These are phyloP conservation scores for Orchestes rusci DNA, from an alignment of 2,888 invertebrate species.

Conservation along the genomic window DNA sequence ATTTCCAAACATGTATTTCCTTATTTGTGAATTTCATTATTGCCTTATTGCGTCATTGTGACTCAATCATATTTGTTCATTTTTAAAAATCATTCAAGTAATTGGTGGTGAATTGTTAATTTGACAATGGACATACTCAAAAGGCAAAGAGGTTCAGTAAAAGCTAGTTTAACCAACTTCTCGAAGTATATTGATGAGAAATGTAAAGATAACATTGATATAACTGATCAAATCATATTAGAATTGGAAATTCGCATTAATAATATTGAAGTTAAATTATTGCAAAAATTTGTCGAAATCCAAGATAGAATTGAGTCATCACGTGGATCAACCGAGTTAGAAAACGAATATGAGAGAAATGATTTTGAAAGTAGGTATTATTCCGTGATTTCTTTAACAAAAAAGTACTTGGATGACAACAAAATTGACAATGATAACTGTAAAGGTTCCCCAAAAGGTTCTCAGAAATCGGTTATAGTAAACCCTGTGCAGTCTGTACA, in stretches of 20 bases:
- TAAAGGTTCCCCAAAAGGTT: neutral
- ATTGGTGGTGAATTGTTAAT: too few relatives aligned
- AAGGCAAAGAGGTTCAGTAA: constrained; percentile 8
- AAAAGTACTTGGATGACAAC: constrained; percentile 7
- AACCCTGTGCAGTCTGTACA: constrained; percentile 2
- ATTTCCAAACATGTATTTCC: too few relatives aligned
- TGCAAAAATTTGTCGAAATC: constrained; percentile 3
- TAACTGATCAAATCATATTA: neutral
- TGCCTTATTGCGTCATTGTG: too few relatives aligned
- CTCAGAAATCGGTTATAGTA: neutral
- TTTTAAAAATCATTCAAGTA: too few relatives aligned
- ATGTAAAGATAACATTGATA: neutral
- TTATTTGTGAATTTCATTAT: too few relatives aligned
- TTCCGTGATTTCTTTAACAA: constrained; percentile 7
- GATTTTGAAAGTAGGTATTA: constrained; percentile 14
- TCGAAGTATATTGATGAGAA: constrained; percentile 3
- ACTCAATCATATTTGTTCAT: too few relatives aligned
- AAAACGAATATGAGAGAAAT: constrained; percentile 10
- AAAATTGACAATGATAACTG: neutral
- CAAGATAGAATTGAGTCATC: constrained; percentile 9
- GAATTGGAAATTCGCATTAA: constrained; percentile 1
- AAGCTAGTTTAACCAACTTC: constrained; percentile 2
- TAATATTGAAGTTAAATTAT: constrained; percentile 3
- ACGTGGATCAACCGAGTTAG: constrained; percentile 9
- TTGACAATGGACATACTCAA: too few relatives aligned